phyloP scores from a whole-genome alignment of 2,888 invertebrate species.

The Augiades crinisus region DNA sequence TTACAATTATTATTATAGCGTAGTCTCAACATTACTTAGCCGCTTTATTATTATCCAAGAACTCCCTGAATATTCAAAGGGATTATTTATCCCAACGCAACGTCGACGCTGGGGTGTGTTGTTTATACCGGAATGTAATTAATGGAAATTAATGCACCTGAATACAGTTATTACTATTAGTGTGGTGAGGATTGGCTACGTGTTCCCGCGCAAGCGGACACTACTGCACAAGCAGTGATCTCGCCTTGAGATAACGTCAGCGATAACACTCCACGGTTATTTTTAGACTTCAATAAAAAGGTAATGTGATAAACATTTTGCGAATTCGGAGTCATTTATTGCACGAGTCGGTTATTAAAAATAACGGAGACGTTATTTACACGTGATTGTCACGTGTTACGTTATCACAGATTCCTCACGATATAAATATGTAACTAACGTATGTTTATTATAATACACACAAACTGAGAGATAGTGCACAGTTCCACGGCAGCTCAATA shows the following conservation, averaged over 20 bases:
- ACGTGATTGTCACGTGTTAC: not conserved
- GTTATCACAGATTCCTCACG: no score
- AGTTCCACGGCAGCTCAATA: no score
- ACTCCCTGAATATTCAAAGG: not conserved
- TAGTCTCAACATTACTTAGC: not conserved
- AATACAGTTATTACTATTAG: constrained; percentile 14
- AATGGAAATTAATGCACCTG: constrained; percentile 12
- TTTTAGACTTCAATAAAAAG: constrained; percentile 75
- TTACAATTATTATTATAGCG: not conserved
- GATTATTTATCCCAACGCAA: constrained; percentile 3
- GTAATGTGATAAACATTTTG: constrained; percentile 54
- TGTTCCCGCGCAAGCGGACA: constrained; percentile 29
- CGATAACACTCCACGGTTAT: constrained; percentile 70
- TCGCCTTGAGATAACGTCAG: constrained; percentile 75
- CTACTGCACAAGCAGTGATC: constrained; percentile 46
- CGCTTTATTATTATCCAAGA: not conserved
- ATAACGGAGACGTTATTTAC: not conserved
- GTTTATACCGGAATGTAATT: constrained; percentile 1
- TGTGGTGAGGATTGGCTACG: constrained; percentile 13
- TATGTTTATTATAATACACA: no score
- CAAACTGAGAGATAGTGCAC: no score
- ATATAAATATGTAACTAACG: no score
- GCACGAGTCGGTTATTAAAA: not conserved
- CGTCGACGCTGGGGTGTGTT: not conserved
- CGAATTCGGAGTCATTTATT: constrained; percentile 33